These are phyloP conservation scores for Pomacea canaliculata DNA, from an alignment of 2,888 invertebrate species.

Conservation along the genomic window DNA sequence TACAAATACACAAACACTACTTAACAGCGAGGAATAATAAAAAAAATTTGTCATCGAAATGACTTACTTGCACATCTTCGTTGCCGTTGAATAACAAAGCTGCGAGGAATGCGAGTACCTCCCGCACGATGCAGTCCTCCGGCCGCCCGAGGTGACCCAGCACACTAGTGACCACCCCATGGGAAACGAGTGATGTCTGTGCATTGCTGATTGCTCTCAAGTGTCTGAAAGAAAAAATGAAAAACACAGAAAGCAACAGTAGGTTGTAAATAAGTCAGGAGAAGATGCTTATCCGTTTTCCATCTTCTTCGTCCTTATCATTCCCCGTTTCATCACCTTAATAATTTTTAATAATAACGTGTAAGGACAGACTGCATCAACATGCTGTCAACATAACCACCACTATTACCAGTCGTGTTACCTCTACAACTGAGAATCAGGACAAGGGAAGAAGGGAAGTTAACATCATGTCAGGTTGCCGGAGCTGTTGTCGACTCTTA, in stretches of 20 bases:
- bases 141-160: slow-evolving; percentile 62
- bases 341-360: not conserved
- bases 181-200: slow-evolving; percentile 60
- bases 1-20: too few species aligned
- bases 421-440: too few species aligned
- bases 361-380: not conserved
- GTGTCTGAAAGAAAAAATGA: slow-evolving; percentile 37
- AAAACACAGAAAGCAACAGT: not conserved
- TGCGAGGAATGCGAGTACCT: slow-evolving; percentile 64
- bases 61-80: slow-evolving; percentile 59
- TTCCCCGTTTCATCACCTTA: too few species aligned
- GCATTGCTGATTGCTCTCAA: slow-evolving; percentile 52
- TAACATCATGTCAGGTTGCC: too few species aligned
- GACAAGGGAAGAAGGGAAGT: too few species aligned
- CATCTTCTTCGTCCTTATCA: too few species aligned
- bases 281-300: not conserved
- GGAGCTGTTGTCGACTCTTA: not conserved
- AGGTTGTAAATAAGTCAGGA: not conserved
- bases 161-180: slow-evolving; percentile 56
- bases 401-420: too few species aligned
- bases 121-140: slow-evolving; percentile 60
- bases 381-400: too few species aligned
- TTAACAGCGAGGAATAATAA: not conserved
- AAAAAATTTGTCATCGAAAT: not conserved
- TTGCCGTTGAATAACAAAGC: slow-evolving; percentile 65